These are phyloP conservation scores for Andrena dorsata DNA, from an alignment of 2,888 invertebrate species.

Conservation along the genomic window DNA sequence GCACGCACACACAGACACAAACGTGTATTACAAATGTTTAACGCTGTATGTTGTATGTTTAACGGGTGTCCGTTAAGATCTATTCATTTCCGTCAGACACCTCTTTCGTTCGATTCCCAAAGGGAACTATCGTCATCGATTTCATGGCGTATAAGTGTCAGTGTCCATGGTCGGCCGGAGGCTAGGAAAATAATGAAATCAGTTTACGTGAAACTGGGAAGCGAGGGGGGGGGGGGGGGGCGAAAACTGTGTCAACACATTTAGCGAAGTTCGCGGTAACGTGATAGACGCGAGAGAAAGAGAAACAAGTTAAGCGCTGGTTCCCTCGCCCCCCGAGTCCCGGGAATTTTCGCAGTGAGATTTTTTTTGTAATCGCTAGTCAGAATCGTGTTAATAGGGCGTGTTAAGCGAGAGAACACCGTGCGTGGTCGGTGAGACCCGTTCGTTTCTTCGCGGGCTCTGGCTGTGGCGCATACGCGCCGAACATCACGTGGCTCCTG, in stretches of 20 bases:
- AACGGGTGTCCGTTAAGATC: slow-evolving; percentile 1
- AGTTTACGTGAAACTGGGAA: not conserved
- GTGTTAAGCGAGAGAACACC: slow-evolving; percentile 15
- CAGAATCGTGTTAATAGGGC: slow-evolving; percentile 52
- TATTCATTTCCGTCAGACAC: slow-evolving; percentile 10
- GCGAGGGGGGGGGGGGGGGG: too few species aligned
- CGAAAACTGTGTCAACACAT: not conserved
- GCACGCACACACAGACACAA: not conserved
- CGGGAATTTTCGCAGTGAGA: slow-evolving; percentile 55
- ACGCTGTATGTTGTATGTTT: slow-evolving; percentile 20
- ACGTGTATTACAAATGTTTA: slow-evolving; percentile 15
- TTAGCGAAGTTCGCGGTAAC: slow-evolving; percentile 32
- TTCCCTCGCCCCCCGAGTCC: not conserved
- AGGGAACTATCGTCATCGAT: slow-evolving; percentile 54
- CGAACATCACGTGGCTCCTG: slow-evolving; percentile 31
- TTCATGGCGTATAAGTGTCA: slow-evolving; percentile 29
- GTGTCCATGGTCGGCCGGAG: slow-evolving; percentile 11
- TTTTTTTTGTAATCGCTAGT: slow-evolving; percentile 67
- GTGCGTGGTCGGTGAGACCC: slow-evolving; percentile 15
- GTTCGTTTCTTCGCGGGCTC: not conserved
- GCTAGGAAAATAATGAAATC: not conserved
- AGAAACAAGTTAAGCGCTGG: slow-evolving; percentile 6
- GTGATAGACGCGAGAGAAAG: slow-evolving; percentile 5
- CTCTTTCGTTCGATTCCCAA: slow-evolving; percentile 22
- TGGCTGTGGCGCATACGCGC: not conserved